Evolutionary conservation across 2,888 invertebrate species (phyloP).

Genomic region (Patella caerulea): DNA sequence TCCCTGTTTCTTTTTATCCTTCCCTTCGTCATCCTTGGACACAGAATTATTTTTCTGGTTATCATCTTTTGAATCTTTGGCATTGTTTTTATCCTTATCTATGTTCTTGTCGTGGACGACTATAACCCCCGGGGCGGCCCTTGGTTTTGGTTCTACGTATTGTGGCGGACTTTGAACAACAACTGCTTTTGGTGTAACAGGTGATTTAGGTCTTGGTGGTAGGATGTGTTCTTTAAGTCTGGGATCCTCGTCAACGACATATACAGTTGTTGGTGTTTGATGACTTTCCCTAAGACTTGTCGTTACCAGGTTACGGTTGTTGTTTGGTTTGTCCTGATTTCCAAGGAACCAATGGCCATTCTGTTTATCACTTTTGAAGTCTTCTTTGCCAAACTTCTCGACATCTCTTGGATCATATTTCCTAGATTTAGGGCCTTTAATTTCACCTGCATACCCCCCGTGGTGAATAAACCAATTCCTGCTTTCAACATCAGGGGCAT

Average conservation of each 20-base stretch:
- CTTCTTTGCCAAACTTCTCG: background rate
- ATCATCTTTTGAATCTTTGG: background rate
- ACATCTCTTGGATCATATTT: background rate
- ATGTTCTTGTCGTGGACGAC: background rate
- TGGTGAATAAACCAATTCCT: background rate
- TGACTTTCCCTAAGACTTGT: background rate
- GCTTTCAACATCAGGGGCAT: background rate
- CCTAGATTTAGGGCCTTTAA: background rate
- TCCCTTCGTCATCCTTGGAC: background rate
- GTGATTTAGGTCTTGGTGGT: background rate
- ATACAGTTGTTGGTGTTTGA: background rate
- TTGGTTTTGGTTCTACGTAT: background rate
- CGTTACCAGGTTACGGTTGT: background rate
- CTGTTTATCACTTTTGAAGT: slow-evolving; percentile 2
- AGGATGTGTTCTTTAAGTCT: background rate
- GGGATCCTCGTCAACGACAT: background rate
- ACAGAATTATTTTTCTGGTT: background rate
- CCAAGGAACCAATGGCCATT: slow-evolving; percentile 4
- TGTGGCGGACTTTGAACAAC: background rate
- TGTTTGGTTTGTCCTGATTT: background rate
- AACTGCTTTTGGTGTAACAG: background rate
- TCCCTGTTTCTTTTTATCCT: background rate
- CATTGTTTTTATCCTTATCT: background rate
- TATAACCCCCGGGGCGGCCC: background rate
- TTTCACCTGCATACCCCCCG: background rate